Base-by-base conservation (phyloP, 2,888 invertebrate species). In the Ormyrus nitidulus region DNA sequence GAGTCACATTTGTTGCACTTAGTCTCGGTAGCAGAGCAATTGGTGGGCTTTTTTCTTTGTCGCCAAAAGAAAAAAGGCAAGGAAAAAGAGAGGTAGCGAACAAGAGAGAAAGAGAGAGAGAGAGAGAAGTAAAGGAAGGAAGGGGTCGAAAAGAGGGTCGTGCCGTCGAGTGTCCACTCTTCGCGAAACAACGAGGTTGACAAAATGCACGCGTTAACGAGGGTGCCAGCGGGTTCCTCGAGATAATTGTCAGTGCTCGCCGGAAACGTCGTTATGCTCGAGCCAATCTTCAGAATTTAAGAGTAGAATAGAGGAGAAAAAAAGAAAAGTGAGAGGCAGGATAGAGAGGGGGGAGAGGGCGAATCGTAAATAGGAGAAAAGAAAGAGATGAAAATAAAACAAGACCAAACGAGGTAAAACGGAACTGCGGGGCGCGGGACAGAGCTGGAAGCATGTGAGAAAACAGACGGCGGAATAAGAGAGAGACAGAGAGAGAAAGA, bases 191-290 rank as follows among this genome's bases (percentile, higher is more conserved):
- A 72, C 54, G 61, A 71, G 85, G 84, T 85, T 85, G 85, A 85
- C 85, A 83, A 85, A 85, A 85, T 81, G 83, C 84, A 84, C 83
- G 85, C 82, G 84, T 84, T 84, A 85, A 83, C 80, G 83, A 83
- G 79, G 82, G 79, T 71, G 81, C 76, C 74, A 76, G 79, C 79
- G 81, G 81, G 79, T 83, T 78, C 80, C 80, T 83, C 49, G 84
- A 85, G 86, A 88, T 88, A 88, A 88, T 88, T 88, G 86, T 86
- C 86, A 84, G 86, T 19, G 69, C 65, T 72, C 10, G 64, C 64
- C 75, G 34, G 56, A 79, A 73, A 78, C 74, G 61, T 71, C 71
- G 61, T 77, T 59, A 71, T 84, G 83, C 85, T 86, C 84, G 86
- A 86, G 85, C 83, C 84, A 85, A 87, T 86, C 87, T 86, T 87